Conservation (phyloP, 1,140 invertebrate species). For the Conus betulinus region DNA sequence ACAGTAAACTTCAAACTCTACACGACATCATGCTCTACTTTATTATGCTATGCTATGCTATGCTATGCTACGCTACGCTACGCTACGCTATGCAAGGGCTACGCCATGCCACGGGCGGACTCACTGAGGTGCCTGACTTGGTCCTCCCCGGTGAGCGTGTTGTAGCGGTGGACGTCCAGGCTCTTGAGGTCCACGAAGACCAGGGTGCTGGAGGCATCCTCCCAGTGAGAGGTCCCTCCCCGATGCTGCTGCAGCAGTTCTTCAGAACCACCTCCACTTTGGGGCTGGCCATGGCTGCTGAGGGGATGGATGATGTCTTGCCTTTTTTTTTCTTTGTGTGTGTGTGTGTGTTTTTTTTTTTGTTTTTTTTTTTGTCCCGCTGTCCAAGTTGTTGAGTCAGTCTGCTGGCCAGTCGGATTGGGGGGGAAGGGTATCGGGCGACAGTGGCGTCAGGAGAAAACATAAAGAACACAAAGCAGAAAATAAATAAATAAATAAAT, state of each 20-base stretch:
- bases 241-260: slow-evolving; percentile 45
- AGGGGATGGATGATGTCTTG: not conserved
- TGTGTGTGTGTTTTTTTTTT: no score
- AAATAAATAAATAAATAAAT: no score
- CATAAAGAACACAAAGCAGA: no score
- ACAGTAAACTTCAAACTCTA: no score
- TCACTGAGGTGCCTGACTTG: slow-evolving; percentile 22
- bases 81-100: no score
- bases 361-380: no score
- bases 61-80: no score
- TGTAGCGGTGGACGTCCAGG: slow-evolving; percentile 21
- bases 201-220: slow-evolving; percentile 79
- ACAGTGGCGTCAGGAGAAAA: not conserved
- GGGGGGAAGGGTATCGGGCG: not conserved
- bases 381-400: slow-evolving; percentile 36
- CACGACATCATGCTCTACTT: no score
- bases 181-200: slow-evolving; percentile 82
- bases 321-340: no score
- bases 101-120: not conserved
- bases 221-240: slow-evolving; percentile 83
- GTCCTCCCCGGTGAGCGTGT: slow-evolving; percentile 15
- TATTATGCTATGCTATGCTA: no score
- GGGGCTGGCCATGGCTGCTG: slow-evolving; percentile 10
- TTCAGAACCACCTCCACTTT: slow-evolving; percentile 41
- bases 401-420: slow-evolving; percentile 10